Conservation (phyloP, 2,797 vertebrate species). For the Pangasius larnaudii region DNA sequence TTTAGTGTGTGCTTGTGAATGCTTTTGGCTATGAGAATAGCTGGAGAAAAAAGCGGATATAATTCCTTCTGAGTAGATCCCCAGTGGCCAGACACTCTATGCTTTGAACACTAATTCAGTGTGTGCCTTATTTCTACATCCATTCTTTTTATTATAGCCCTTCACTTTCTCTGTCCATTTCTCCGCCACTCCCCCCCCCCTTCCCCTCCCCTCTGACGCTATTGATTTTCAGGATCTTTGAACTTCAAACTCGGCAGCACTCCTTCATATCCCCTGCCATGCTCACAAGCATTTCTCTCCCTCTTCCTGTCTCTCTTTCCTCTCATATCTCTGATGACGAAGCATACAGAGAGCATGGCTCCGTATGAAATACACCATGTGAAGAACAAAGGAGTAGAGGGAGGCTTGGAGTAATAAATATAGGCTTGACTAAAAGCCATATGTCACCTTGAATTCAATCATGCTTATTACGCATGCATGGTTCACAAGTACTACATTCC, state of each 20-base stretch:
- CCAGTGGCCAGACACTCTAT: slow-evolving; percentile 45
- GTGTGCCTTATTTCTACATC: slow-evolving; percentile 44
- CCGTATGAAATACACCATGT: slow-evolving; percentile 28
- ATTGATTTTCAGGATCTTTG: slow-evolving; percentile 59
- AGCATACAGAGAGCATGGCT: slow-evolving; percentile 36
- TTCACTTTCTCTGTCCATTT: slow-evolving; percentile 49
- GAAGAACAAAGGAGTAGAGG: slow-evolving; percentile 28
- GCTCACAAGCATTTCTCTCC: slow-evolving; percentile 41
- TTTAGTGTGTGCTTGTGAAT: slow-evolving; percentile 36
- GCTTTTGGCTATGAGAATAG: slow-evolving; percentile 38
- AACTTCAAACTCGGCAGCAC: slow-evolving; percentile 54
- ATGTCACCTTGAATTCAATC: slow-evolving; percentile 31
- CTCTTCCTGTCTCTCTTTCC: slow-evolving; percentile 39
- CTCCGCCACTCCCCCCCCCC: slow-evolving; percentile 13
- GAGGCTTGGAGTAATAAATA: slow-evolving; percentile 39
- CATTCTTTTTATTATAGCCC: slow-evolving; percentile 49
- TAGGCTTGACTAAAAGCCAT: slow-evolving; percentile 14
- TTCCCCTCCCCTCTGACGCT: slow-evolving; percentile 29
- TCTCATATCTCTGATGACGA: slow-evolving; percentile 37
- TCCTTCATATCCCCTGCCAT: slow-evolving; percentile 47
- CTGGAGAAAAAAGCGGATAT: slow-evolving; percentile 39
- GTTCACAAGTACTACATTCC: background rate
- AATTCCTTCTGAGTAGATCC: slow-evolving; percentile 47
- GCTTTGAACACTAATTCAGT: slow-evolving; percentile 55
- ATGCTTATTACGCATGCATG: slow-evolving; percentile 5